These are phyloP conservation scores for Monarcha castaneiventris DNA, from an alignment of 2,113 vertebrate genomes.

Conservation along the genomic window DNA sequence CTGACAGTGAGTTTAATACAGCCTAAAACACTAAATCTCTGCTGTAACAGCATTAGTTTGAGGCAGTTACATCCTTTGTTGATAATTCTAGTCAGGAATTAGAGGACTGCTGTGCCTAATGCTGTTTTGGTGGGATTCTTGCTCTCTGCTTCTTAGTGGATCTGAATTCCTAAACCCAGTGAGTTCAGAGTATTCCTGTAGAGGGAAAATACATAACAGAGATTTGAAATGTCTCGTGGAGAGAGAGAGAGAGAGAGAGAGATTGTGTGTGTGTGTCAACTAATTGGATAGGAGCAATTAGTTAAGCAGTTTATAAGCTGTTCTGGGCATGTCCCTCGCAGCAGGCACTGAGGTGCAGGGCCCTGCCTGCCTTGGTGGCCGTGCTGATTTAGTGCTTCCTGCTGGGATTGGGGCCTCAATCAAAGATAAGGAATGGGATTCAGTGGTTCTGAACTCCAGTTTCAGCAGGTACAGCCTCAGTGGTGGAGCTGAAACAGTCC, in stretches of 20 bases:
- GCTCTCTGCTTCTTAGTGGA: neutral
- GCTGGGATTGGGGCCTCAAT: neutral
- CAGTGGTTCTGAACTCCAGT: neutral
- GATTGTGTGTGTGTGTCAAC: neutral
- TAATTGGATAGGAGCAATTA: conserved; percentile 50
- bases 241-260: neutral
- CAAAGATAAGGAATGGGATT: neutral
- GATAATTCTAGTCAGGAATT: neutral
- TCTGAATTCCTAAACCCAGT: neutral
- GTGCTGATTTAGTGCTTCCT: neutral
- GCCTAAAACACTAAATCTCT: neutral
- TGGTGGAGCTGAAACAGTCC: neutral
- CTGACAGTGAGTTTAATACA: neutral
- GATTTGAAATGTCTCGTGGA: neutral
- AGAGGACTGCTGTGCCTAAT: neutral
- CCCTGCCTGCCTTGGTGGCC: neutral
- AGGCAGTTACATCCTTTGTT: neutral
- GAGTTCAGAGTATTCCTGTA: neutral
- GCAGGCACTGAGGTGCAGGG: neutral
- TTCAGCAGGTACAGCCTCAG: neutral
- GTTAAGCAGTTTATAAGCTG: conserved; percentile 14
- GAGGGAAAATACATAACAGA: neutral
- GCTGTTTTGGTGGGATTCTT: neutral
- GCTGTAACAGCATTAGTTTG: neutral
- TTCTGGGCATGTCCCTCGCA: neutral